Base-by-base conservation (phyloP, 2,888 invertebrate genomes). In the Acrobasis repandana region DNA sequence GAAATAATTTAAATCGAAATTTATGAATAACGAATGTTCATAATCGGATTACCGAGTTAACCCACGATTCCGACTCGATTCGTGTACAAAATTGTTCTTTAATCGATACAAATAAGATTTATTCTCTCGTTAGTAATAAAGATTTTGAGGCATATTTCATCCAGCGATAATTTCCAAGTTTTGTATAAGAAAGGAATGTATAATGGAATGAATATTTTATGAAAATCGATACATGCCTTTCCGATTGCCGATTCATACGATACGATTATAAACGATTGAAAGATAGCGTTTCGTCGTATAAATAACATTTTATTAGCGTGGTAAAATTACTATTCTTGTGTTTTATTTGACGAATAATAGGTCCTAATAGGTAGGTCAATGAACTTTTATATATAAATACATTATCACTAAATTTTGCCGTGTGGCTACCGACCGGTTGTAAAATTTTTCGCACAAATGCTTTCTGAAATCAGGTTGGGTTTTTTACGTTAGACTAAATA, bases 1-100 rank as follows among this genome's bases (percentile, higher is more conserved):
- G 65, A 64, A 75, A 72, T 70, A 70, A 76, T 77, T 76, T 66
- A 75, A 76, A 76, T 76, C 75, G 69, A 67, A 74, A 76, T 76
- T 73, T 58, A 75, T 68, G 68, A 74, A 70, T 38, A 28, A 74
- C 67, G 68, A 74, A 70, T 67, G 63, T 65, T 63, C 65, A 67
- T 75, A 78, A 78, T 79, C 76, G 70, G 68, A 76, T 75, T 73
- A 65, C 38, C 14, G 54, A 54, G 15, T 36, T 14, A 18, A 20
- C 54, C 38, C 50, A 62, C 63, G 47, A 33, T 57, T 57, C 34
- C 34, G 47, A 58, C 58, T 48, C 48, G 47, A 58, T 61, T 65
- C 56, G 58, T 68, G 62, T 60, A 61, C 66, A 52, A 65, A 71
- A 61, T 58, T 63, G 65, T 65, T 67, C 43, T 65, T 47, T 60